phyloP scores from a whole-genome alignment of 2,797 vertebrate species.

The Rhinatrema bivittatum region DNA sequence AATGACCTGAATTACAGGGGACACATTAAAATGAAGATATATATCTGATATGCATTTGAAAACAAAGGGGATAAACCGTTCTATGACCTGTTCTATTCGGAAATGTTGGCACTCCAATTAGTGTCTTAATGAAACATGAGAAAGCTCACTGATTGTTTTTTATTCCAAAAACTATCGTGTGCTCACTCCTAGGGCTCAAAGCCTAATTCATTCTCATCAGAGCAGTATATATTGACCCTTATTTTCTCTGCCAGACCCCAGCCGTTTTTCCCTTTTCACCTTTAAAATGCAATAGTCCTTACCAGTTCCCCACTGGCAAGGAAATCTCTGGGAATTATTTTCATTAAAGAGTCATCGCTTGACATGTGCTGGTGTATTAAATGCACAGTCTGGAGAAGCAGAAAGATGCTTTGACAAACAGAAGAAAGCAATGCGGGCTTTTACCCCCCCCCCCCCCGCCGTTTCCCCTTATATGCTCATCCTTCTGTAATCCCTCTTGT shows the following conservation, averaged over 20 bases:
- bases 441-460: too few relatives aligned
- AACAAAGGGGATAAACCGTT: constrained; percentile 2
- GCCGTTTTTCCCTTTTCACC: background rate
- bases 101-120: too few relatives aligned
- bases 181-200: too few relatives aligned
- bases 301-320: background rate
- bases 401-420: background rate
- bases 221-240: background rate
- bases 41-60: background rate
- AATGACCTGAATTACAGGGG: constrained; percentile 24
- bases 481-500: rapidly evolving
- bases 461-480: too few relatives aligned
- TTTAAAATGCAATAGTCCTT: background rate
- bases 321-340: background rate
- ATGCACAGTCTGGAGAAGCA: too few relatives aligned
- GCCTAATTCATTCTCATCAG: constrained; percentile 19
- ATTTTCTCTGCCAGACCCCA: background rate
- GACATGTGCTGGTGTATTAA: background rate
- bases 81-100: background rate
- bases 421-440: too few relatives aligned
- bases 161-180: too few relatives aligned
- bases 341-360: background rate
- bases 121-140: too few relatives aligned
- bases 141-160: too few relatives aligned
- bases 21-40: constrained; percentile 18